A percentile compares a stretch with the other conserved stretches of the same genome.
Evolutionary conservation across 23 tunicate species (phyloP).

Genomic region (Halocynthia roretzi): DNA sequence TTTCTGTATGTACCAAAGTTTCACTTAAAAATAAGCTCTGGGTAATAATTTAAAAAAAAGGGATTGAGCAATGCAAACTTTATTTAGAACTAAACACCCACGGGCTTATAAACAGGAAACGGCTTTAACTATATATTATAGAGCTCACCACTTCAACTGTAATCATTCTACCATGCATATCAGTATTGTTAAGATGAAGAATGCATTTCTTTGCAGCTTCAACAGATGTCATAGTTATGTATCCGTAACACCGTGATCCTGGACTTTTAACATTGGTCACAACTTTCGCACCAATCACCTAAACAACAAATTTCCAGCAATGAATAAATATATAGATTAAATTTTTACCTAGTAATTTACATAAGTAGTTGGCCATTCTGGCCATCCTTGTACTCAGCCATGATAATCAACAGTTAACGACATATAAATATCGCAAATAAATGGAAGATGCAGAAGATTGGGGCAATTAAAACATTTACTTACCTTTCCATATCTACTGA

Average conservation of each 20-base stretch:
- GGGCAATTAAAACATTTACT: not conserved
- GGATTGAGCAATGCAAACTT: not conserved
- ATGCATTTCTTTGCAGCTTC: constrained; percentile 52
- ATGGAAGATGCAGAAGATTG: too few relatives aligned
- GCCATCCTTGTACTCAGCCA: too few relatives aligned
- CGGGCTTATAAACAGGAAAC: not conserved
- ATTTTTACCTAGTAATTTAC: too few relatives aligned
- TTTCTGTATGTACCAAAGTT: too few relatives aligned
- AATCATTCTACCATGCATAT: constrained; percentile 45
- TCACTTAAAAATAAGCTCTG: too few relatives aligned
- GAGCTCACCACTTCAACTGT: constrained; percentile 50
- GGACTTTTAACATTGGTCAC: constrained; percentile 58
- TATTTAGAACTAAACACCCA: not conserved
- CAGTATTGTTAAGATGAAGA: constrained; percentile 50
- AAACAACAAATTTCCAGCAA: not conserved
- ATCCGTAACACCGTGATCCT: constrained; percentile 55
- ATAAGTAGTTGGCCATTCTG: too few relatives aligned
- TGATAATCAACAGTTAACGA: too few relatives aligned
- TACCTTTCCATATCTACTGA: constrained; percentile 68
- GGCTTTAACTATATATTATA: not conserved
- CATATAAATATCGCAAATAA: too few relatives aligned
- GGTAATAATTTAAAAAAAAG: too few relatives aligned
- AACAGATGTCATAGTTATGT: constrained; percentile 49
- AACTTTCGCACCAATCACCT: constrained; percentile 75
- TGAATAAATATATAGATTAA: too few relatives aligned